Percentiles rank a stretch among this genome's conserved stretches.
phyloP scores from a whole-genome alignment of 2,888 invertebrate genomes.

The Tanytarsus gracilentus region DNA sequence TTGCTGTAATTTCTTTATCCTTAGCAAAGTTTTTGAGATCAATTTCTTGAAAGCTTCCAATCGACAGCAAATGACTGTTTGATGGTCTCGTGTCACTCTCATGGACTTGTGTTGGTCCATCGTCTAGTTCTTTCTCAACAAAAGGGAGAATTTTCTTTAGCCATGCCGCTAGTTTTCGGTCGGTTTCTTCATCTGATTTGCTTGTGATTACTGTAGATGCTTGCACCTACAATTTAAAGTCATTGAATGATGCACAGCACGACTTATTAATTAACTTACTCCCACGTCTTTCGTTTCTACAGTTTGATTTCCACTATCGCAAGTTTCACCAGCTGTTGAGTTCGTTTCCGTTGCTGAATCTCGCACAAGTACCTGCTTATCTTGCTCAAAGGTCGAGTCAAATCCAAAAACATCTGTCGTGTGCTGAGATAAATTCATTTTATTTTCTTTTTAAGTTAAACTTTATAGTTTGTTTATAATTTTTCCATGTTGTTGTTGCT shows the following conservation, averaged over 20 bases:
- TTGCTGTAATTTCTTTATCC: conserved; percentile 35
- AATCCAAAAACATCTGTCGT: conserved; percentile 46
- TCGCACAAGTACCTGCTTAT: conserved; percentile 39
- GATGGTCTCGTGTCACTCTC: conserved; percentile 20
- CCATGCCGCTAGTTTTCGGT: conserved; percentile 44
- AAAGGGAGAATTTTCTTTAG: conserved; percentile 44
- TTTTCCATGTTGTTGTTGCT: too few species aligned
- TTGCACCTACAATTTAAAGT: conserved; percentile 13
- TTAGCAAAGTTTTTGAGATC: not conserved
- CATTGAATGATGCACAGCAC: not conserved
- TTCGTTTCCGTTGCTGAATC: conserved; percentile 37
- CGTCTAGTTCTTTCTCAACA: conserved; percentile 44
- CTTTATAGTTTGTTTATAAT: too few species aligned
- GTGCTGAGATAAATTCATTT: conserved; percentile 35
- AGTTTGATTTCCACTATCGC: conserved; percentile 33
- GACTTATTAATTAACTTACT: conserved; percentile 32
- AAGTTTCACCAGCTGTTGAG: conserved; percentile 35
- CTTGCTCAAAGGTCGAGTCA: conserved; percentile 43
- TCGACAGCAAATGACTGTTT: conserved; percentile 1
- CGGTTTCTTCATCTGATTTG: conserved; percentile 36
- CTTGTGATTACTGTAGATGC: not conserved
- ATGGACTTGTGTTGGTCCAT: conserved; percentile 37
- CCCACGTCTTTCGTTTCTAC: conserved; percentile 32
- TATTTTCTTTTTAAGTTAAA: too few species aligned
- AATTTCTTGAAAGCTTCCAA: not conserved